Conservation (phyloP, 1,140 invertebrate genomes). For the Diplogasteroides magnus region DNA sequence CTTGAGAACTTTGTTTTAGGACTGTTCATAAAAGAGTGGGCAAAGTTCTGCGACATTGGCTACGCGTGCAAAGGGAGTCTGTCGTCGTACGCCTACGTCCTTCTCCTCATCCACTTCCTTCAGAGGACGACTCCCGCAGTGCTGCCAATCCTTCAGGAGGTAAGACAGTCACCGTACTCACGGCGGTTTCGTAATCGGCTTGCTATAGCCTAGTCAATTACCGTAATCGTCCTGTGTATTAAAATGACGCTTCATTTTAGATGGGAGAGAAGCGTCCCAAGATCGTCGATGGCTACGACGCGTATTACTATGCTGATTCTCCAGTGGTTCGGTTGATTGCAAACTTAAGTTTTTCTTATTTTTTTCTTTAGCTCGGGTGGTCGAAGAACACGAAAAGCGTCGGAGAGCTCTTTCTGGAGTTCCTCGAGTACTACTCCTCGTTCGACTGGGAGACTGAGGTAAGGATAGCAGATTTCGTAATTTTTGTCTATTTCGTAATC, state of each 20-base stretch:
- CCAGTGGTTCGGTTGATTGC: neutral
- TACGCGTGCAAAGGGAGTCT: slow-evolving; percentile 16
- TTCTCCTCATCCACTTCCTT: slow-evolving; percentile 22
- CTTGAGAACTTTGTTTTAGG: neutral
- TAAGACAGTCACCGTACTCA: neutral
- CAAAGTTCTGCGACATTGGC: slow-evolving; percentile 18
- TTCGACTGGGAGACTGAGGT: slow-evolving; percentile 24
- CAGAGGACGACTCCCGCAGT: slow-evolving; percentile 16
- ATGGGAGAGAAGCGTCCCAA: neutral
- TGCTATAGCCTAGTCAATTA: too few relatives aligned
- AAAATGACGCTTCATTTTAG: too few relatives aligned
- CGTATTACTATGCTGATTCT: slow-evolving; percentile 12
- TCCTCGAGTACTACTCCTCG: slow-evolving; percentile 15
- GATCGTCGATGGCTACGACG: slow-evolving; percentile 12
- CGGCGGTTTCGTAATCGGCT: too few relatives aligned
- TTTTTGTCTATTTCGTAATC: too few relatives aligned
- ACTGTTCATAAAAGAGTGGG: slow-evolving; percentile 15
- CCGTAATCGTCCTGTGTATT: too few relatives aligned
- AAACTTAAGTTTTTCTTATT: neutral
- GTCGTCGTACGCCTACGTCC: slow-evolving; percentile 21
- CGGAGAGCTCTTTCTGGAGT: slow-evolving; percentile 18
- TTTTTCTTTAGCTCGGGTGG: slow-evolving; percentile 1
- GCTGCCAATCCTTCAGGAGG: slow-evolving; percentile 28
- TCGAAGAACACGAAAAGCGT: slow-evolving; percentile 12
- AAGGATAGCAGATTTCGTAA: too few relatives aligned